Conservation (phyloP, 2,113 vertebrate genomes). For the Poeciliopsis prolifica region DNA sequence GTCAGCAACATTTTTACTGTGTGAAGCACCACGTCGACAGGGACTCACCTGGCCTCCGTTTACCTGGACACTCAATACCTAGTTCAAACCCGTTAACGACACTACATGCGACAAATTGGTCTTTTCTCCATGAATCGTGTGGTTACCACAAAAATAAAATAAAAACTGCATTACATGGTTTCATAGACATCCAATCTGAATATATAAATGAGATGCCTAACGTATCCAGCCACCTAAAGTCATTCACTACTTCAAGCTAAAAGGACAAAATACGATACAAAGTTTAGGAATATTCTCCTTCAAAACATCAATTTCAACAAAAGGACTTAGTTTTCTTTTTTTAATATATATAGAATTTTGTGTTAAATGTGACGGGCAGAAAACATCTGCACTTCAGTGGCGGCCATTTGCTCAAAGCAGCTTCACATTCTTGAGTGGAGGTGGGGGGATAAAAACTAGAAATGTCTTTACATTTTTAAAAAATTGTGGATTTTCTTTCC, state of each 20-base stretch:
- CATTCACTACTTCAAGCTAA: constrained; percentile 80
- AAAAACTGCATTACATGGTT: constrained; percentile 76
- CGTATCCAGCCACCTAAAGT: constrained; percentile 77
- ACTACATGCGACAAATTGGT: constrained; percentile 70
- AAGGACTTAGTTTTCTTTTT: constrained; percentile 27
- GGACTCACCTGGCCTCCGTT: constrained; percentile 52
- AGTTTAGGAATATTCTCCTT: constrained; percentile 67
- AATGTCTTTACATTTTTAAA: constrained; percentile 68
- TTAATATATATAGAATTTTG: constrained; percentile 29
- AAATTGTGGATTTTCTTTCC: constrained; percentile 65
- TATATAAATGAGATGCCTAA: constrained; percentile 75
- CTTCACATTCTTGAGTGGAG: constrained; percentile 77
- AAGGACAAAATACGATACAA: constrained; percentile 78
- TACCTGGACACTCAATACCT: constrained; percentile 73
- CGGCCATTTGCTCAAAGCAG: constrained; percentile 62
- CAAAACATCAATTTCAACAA: constrained; percentile 75
- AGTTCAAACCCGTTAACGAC: constrained; percentile 49
- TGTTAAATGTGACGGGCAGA: constrained; percentile 64
- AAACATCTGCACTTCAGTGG: constrained; percentile 66
- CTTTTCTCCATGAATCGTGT: constrained; percentile 65
- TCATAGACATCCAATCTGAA: constrained; percentile 74
- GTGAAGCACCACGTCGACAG: constrained; percentile 76
- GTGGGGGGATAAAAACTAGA: constrained; percentile 59
- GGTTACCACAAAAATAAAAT: constrained; percentile 44
- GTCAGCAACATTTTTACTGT: constrained; percentile 73